Base-by-base conservation (phyloP, 2,113 vertebrate genomes). In the Periophthalmus modestus region DNA sequence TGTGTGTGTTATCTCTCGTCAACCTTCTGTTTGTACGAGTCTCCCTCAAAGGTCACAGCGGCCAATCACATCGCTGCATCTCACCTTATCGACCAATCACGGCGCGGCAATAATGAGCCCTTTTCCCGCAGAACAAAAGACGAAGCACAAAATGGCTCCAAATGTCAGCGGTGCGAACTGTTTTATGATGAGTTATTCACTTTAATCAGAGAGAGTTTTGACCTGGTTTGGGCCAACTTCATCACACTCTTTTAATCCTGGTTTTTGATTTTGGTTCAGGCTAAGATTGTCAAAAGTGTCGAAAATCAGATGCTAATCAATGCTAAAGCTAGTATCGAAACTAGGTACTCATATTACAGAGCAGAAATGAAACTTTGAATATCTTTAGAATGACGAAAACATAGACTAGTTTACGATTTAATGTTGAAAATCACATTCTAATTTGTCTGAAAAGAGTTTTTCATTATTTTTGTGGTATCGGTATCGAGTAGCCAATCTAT, bases 61-160 rank as follows among this genome's bases (percentile, higher is more conserved):
- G 34, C 62, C 62, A 43, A 65, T 65, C 62, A 36, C 33, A 18
- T n/a, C 62, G 16, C 34, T 4, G 62, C 62, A 34, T 36, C 62
- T 36, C 62, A n/a, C 34, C 18, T 43, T 43, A 65, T 65, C 62
- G 62, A 36, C 33, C 62, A 21, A 65, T 65, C 62, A n/a, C 33
- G 13, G 62, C 14, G 28, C 15, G 15, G 28, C 6, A 28, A 14
- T 59, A 24, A 28, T 59, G 23, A 59, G 57, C 24, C 59, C 59
- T 28, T 62, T 62, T 34, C 59, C 23, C 6, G 7, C 23, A 34
- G 58, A 34, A 62, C 28, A 28, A 62, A 15, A 34, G 59, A 23
- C 2, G 24, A 34, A 18, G 23, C 28, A 62, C 24, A 62, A 62
- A 16, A 62, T 62, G 24, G 28, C 59, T 62, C 10, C 62, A 65